These are phyloP conservation scores for Eurystomus gularis DNA, from an alignment of 2,113 vertebrate species.

Conservation along the genomic window DNA sequence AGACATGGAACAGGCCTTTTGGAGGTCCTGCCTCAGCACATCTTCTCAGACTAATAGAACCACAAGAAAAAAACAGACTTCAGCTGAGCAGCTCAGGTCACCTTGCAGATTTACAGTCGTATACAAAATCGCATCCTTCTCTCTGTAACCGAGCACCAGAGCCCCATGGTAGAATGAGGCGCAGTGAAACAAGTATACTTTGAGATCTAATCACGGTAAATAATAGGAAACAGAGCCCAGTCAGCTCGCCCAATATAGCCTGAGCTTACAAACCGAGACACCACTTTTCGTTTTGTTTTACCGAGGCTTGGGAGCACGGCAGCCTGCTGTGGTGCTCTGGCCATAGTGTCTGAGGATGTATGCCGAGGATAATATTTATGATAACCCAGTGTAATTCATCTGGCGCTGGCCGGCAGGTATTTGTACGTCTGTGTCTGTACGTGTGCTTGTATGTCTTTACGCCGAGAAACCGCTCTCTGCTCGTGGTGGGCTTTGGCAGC, in stretches of 20 bases:
- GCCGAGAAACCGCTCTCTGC: neutral
- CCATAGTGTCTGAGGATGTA: neutral
- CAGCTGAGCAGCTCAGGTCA: conserved; percentile 63
- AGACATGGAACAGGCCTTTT: conserved; percentile 84
- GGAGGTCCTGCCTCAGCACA: conserved; percentile 75
- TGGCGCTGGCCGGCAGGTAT: conserved; percentile 17
- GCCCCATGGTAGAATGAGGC: conserved; percentile 27
- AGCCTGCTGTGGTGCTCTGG: neutral
- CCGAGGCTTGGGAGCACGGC: neutral
- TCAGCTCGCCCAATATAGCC: neutral
- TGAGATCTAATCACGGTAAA: conserved; percentile 57
- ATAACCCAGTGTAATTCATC: neutral
- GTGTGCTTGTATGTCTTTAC: neutral
- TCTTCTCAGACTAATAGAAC: conserved; percentile 69
- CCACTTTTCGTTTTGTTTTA: conserved; percentile 45
- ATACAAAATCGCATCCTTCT: conserved; percentile 45
- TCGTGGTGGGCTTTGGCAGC: neutral
- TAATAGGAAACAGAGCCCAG: conserved; percentile 60
- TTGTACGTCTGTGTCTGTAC: neutral
- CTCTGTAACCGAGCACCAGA: conserved; percentile 33
- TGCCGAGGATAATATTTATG: neutral
- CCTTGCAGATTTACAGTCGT: conserved; percentile 59
- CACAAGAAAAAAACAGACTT: conserved; percentile 55
- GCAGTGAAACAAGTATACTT: conserved; percentile 51
- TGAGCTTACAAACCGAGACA: neutral